Evolutionary conservation across 2,113 vertebrate species (phyloP).

Genomic region (Leptodactylus fuscus): DNA sequence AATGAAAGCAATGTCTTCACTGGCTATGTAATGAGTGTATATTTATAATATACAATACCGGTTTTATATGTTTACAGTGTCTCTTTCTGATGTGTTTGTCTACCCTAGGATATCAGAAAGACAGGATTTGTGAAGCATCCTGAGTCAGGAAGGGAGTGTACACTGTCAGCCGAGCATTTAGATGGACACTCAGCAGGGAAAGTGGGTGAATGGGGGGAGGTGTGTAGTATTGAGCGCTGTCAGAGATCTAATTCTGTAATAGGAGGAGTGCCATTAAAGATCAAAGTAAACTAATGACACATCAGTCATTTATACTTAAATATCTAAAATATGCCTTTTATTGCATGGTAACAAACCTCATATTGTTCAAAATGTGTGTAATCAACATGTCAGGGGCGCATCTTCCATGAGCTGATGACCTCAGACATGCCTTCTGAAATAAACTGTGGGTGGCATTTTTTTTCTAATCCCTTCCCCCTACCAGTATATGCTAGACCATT

Average conservation of each 20-base stretch:
- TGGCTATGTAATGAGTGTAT: not conserved
- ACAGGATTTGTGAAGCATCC: slow-evolving; percentile 9
- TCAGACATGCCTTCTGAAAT: no score
- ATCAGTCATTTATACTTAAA: not conserved
- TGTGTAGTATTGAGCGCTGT: not conserved
- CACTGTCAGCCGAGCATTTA: not conserved
- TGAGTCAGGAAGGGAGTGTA: slow-evolving; percentile 48
- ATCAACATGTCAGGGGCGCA: no score
- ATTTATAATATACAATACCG: not conserved
- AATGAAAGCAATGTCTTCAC: not conserved
- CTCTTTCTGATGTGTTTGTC: not conserved
- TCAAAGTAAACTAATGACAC: slow-evolving; percentile 17
- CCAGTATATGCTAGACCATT: no score
- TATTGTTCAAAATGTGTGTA: not conserved
- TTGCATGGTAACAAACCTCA: not conserved
- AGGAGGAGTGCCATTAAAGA: not conserved
- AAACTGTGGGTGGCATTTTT: no score
- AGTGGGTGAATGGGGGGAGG: not conserved
- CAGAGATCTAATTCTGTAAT: not conserved
- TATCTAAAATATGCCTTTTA: slow-evolving; percentile 14
- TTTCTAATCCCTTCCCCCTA: no score
- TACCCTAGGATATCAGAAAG: not conserved
- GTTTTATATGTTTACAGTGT: not conserved
- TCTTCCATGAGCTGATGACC: no score
- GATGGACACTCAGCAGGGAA: not conserved